Conservation (phyloP, 92 coral and sea anemone species). For the Parazoanthus swiftii region DNA sequence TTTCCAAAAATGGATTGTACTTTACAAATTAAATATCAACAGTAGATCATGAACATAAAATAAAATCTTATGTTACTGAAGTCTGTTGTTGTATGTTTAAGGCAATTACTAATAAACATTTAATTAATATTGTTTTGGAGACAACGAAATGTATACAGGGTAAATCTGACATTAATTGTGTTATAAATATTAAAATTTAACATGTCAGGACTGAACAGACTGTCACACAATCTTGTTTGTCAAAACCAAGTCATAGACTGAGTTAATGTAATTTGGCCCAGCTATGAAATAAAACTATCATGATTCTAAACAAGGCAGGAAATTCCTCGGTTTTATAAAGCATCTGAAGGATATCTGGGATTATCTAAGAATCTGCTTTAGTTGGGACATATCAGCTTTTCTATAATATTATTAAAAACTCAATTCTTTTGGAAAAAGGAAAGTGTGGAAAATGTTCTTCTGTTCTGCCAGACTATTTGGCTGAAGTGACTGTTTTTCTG, state of each 20-base stretch:
- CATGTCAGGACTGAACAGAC: background rate
- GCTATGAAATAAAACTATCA: background rate
- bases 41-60: too few species aligned
- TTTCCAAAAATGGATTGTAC: background rate
- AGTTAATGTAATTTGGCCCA: background rate
- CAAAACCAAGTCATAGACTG: background rate
- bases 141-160: background rate
- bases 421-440: background rate
- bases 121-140: background rate
- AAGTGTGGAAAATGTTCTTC: background rate
- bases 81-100: background rate
- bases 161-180: background rate
- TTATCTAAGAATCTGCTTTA: conserved; percentile 36
- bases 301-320: background rate
- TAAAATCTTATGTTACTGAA: background rate
- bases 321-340: conserved; percentile 1
- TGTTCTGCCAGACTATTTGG: too few species aligned
- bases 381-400: background rate
- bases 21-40: too few species aligned
- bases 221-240: background rate
- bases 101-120: background rate
- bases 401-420: background rate
- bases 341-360: conserved; percentile 27
- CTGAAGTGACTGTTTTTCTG: background rate
- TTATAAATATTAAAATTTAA: too few species aligned